Conservation (phyloP, 2,113 vertebrate species). For the Psammodynastes pulverulentus region DNA sequence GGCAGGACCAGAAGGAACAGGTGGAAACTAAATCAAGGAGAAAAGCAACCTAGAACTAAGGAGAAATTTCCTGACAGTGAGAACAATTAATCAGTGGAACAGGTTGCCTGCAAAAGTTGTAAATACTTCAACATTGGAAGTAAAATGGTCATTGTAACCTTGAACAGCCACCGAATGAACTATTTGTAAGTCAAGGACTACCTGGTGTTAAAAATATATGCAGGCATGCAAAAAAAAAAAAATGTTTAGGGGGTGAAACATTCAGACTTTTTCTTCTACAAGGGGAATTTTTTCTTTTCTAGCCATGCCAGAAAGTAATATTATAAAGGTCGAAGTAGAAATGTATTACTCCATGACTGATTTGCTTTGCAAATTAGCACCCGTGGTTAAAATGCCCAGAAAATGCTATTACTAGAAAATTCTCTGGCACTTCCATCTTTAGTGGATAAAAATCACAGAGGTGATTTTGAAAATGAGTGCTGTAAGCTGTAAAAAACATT, state of each 20-base stretch:
- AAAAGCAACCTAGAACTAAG: no score
- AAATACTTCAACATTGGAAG: no score
- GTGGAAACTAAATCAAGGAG: no score
- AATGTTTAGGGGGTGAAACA: conserved; percentile 40
- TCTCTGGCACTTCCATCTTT: conserved; percentile 49
- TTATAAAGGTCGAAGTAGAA: conserved; percentile 58
- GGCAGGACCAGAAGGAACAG: no score
- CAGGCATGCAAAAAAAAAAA: neutral
- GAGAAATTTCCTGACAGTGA: no score
- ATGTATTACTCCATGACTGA: conserved; percentile 57
- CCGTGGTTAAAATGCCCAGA: conserved; percentile 65
- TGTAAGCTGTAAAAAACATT: conserved; percentile 26
- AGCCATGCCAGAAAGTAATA: conserved; percentile 51
- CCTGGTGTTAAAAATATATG: neutral
- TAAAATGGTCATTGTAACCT: no score
- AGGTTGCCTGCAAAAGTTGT: no score
- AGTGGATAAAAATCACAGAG: conserved; percentile 27
- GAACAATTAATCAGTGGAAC: no score
- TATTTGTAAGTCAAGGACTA: no score
- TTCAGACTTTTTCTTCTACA: conserved; percentile 25
- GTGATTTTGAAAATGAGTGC: conserved; percentile 66
- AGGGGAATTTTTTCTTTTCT: conserved; percentile 48
- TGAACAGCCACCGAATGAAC: no score
- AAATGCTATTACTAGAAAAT: conserved; percentile 70
- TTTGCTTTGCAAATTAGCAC: conserved; percentile 65